Evolutionary conservation across 2,888 invertebrate species (phyloP).

Genomic region (Notocelia uddmanniana): DNA sequence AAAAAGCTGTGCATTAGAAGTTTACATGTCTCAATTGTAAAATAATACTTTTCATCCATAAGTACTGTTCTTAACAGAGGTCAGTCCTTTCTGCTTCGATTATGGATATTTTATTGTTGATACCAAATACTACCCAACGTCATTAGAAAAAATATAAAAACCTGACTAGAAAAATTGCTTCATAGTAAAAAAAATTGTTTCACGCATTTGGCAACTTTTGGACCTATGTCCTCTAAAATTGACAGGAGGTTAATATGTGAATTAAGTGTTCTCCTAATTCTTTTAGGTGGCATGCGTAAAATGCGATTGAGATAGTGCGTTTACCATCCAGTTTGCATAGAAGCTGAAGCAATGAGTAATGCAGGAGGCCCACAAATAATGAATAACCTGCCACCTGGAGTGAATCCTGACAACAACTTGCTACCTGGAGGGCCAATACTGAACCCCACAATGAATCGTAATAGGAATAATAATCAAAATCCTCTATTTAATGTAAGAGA

Average conservation of each 20-base stretch:
- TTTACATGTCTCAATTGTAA: slow-evolving; percentile 13
- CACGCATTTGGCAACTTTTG: slow-evolving; percentile 50
- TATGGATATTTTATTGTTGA: slow-evolving; percentile 45
- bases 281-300: slow-evolving; percentile 67
- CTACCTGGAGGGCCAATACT: slow-evolving; percentile 85
- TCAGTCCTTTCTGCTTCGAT: slow-evolving; percentile 41
- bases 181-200: slow-evolving; percentile 41
- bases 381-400: slow-evolving; percentile 80
- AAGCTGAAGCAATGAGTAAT: slow-evolving; percentile 66
- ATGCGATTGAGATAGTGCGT: slow-evolving; percentile 57
- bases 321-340: slow-evolving; percentile 31
- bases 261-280: slow-evolving; percentile 46
- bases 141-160: slow-evolving; percentile 35
- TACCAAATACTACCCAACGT: slow-evolving; percentile 30
- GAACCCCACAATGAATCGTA: slow-evolving; percentile 81
- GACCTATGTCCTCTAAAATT: slow-evolving; percentile 64
- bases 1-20: slow-evolving; percentile 18
- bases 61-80: slow-evolving; percentile 38
- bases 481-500: slow-evolving; percentile 95
- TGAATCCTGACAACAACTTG: slow-evolving; percentile 83
- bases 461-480: slow-evolving; percentile 88
- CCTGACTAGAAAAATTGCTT: slow-evolving; percentile 48
- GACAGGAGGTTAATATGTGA: slow-evolving; percentile 63
- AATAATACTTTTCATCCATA: slow-evolving; percentile 6
- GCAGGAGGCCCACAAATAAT: slow-evolving; percentile 70